A percentile compares a stretch with the other conserved stretches of the same genome.
phyloP scores from a whole-genome alignment of 2,888 invertebrate species.

The Graphium colonna region DNA sequence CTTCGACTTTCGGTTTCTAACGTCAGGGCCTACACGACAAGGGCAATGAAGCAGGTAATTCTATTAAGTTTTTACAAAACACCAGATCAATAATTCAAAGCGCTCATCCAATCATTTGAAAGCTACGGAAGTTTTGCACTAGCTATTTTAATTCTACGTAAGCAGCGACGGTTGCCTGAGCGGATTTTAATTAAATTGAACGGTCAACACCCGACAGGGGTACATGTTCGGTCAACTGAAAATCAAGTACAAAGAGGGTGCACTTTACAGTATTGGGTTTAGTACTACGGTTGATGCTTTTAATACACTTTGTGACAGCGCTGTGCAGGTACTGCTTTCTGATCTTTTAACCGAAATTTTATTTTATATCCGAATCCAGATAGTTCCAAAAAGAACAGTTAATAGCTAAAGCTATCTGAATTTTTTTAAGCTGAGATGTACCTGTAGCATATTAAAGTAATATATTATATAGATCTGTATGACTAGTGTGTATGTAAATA shows the following conservation, averaged over 20 bases:
- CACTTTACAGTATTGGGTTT: conserved; percentile 16
- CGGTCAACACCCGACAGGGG: background rate
- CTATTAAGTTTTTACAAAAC: too few relatives aligned
- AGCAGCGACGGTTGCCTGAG: background rate
- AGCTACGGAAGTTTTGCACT: background rate
- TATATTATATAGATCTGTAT: too few relatives aligned
- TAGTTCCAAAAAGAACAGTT: too few relatives aligned
- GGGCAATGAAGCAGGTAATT: too few relatives aligned
- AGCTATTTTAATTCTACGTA: background rate
- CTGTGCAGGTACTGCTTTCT: background rate
- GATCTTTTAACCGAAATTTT: conserved; percentile 4
- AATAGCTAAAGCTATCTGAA: too few relatives aligned
- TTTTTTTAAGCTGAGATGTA: too few relatives aligned
- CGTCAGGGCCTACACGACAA: too few relatives aligned
- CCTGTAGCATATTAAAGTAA: too few relatives aligned
- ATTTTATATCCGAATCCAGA: too few relatives aligned
- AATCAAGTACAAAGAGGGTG: conserved; percentile 12
- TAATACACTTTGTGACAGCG: conserved; percentile 10
- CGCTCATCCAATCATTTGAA: background rate
- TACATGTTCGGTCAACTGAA: conserved; percentile 4
- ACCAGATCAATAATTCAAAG: background rate
- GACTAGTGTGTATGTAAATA: too few relatives aligned
- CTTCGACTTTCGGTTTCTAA: too few relatives aligned
- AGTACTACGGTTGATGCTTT: background rate
- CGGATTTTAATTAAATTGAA: conserved; percentile 10